Conservation (phyloP, 2,888 invertebrate species). For the Thereva nobilitata region DNA sequence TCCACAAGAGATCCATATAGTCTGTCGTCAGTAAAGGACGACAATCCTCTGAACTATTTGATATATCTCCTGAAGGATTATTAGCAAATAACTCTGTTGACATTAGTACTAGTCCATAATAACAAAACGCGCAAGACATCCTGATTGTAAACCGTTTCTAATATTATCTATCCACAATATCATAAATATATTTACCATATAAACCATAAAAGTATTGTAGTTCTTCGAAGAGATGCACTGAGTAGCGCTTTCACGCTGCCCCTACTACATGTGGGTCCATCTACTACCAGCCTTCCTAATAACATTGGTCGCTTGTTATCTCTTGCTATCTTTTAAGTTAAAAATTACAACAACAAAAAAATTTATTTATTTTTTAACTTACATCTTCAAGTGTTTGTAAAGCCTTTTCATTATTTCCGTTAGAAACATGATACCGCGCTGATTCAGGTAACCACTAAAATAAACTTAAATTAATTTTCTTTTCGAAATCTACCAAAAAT, state of each 20-base stretch:
- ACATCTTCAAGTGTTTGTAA: conserved; percentile 79
- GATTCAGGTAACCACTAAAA: conserved; percentile 92
- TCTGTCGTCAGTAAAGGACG: conserved; percentile 78
- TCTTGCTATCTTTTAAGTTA: conserved; percentile 67
- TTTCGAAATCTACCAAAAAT: background rate
- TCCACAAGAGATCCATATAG: conserved; percentile 91
- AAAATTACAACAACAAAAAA: background rate
- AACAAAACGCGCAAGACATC: conserved; percentile 93
- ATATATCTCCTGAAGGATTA: conserved; percentile 44
- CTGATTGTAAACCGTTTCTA: conserved; percentile 57
- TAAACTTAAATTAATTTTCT: conserved; percentile 3
- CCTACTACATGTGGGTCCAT: conserved; percentile 63
- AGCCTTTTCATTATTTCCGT: conserved; percentile 85
- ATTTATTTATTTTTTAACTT: conserved; percentile 33
- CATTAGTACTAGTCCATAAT: conserved; percentile 93
- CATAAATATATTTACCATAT: conserved; percentile 71
- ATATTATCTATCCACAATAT: background rate
- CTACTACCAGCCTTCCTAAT: conserved; percentile 80
- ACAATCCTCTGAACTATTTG: conserved; percentile 62
- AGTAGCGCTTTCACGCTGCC: conserved; percentile 74
- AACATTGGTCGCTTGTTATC: conserved; percentile 91
- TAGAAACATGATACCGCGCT: conserved; percentile 83
- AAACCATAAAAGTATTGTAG: conserved; percentile 87
- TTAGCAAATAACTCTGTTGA: conserved; percentile 82
- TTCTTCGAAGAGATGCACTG: conserved; percentile 78